These are phyloP conservation scores for Python bivittatus DNA, from an alignment of 2,113 vertebrate species.

Conservation along the genomic window DNA sequence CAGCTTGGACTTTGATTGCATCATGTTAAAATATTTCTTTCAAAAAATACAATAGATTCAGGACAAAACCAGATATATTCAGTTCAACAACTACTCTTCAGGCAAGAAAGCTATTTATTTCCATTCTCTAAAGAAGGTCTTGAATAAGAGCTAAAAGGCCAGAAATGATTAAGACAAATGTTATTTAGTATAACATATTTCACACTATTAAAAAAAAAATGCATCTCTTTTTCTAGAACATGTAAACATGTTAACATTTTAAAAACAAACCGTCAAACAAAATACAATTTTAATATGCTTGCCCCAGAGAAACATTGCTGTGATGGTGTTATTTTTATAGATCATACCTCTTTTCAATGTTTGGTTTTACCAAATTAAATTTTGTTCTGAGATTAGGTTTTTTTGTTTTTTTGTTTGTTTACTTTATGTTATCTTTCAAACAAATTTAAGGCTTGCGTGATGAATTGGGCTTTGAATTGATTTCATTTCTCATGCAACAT, in stretches of 20 bases:
- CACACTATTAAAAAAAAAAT: constrained; percentile 27
- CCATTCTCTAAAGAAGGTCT: constrained; percentile 31
- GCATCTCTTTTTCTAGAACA: constrained; percentile 11
- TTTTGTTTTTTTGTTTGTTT: accelerated
- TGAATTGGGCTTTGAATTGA: not conserved
- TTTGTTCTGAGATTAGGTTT: constrained; percentile 6
- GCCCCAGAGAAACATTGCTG: not conserved
- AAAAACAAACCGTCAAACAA: constrained; percentile 17
- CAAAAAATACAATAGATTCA: constrained; percentile 29
- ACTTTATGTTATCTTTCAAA: not conserved
- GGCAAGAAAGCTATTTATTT: constrained; percentile 54
- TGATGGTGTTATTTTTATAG: not conserved
- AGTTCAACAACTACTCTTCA: constrained; percentile 48
- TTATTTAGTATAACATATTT: constrained; percentile 36
- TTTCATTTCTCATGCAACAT: not conserved
- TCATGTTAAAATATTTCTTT: constrained; percentile 47
- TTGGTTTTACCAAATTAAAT: constrained; percentile 14
- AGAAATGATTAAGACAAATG: constrained; percentile 40
- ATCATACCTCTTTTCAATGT: not conserved
- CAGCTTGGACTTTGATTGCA: constrained; percentile 36
- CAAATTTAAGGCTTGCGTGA: not conserved
- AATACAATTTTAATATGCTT: constrained; percentile 7
- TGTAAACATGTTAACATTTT: constrained; percentile 3
- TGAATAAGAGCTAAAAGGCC: constrained; percentile 45
- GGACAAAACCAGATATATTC: constrained; percentile 45